Conservation (phyloP, 2,888 invertebrate genomes). For the Acrobasis suavella region DNA sequence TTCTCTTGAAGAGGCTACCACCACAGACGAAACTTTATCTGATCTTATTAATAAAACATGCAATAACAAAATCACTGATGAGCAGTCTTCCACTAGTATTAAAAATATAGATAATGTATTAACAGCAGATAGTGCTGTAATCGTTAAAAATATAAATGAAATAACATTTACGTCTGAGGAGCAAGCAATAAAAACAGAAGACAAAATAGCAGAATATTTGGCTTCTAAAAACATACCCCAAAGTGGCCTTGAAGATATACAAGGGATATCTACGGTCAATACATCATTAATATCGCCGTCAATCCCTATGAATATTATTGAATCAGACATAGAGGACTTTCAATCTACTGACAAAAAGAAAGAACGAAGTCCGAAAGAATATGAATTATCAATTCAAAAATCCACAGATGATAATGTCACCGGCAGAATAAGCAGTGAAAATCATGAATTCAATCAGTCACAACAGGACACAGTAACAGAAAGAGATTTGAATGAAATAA, state of each 20-base stretch:
- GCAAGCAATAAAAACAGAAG: background rate
- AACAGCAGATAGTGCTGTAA: constrained; percentile 27
- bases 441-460: background rate
- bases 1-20: constrained; percentile 61
- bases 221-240: background rate
- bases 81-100: constrained; percentile 50
- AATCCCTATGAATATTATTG: no score
- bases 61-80: constrained; percentile 50
- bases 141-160: background rate
- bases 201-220: background rate
- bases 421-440: background rate
- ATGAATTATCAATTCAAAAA: background rate
- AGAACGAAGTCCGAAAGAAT: background rate
- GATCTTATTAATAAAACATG: constrained; percentile 35
- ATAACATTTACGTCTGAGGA: constrained; percentile 4
- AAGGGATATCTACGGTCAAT: no score
- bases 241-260: background rate
- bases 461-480: constrained; percentile 27
- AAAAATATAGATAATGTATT: constrained; percentile 24
- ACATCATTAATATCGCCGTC: no score
- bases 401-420: background rate
- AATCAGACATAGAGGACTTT: no score
- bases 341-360: background rate
- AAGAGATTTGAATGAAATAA: constrained; percentile 45
- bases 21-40: constrained; percentile 36